phyloP scores from a whole-genome alignment of 2,113 vertebrate species.

The Tupaia chinensis region DNA sequence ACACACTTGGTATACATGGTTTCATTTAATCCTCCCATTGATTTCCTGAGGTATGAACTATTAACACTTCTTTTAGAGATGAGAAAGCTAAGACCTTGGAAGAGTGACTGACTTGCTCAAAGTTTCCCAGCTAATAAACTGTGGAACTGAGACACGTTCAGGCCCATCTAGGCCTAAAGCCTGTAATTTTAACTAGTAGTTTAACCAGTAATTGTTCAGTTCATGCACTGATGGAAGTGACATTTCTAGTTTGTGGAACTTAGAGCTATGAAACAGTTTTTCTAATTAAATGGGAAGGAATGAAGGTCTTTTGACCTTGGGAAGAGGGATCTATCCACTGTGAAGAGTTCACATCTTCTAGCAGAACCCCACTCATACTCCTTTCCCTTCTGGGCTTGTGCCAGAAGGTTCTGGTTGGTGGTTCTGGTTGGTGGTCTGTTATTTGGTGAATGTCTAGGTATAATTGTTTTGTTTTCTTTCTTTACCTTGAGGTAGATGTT shows the following conservation, averaged over 20 bases:
- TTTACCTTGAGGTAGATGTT: neutral
- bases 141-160: neutral
- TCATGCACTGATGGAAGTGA: neutral
- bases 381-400: neutral
- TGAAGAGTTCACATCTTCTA: neutral
- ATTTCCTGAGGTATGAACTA: neutral
- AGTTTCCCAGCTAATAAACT: neutral
- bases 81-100: too few species aligned
- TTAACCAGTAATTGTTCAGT: neutral
- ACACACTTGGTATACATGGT: neutral
- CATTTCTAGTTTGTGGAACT: neutral
- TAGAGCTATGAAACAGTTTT: neutral
- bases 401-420: neutral
- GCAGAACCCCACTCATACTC: too few species aligned
- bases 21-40: neutral
- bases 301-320: neutral
- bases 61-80: too few species aligned
- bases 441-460: neutral
- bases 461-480: neutral
- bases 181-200: neutral
- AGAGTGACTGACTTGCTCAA: neutral
- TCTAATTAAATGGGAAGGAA: neutral
- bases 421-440: neutral
- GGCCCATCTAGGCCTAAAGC: neutral
- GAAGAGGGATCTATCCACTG: neutral